Evolutionary conservation across 2,113 vertebrate species (phyloP), one percentile per base, ranked within the genome.

Genomic region (Bucco capensis): DNA sequence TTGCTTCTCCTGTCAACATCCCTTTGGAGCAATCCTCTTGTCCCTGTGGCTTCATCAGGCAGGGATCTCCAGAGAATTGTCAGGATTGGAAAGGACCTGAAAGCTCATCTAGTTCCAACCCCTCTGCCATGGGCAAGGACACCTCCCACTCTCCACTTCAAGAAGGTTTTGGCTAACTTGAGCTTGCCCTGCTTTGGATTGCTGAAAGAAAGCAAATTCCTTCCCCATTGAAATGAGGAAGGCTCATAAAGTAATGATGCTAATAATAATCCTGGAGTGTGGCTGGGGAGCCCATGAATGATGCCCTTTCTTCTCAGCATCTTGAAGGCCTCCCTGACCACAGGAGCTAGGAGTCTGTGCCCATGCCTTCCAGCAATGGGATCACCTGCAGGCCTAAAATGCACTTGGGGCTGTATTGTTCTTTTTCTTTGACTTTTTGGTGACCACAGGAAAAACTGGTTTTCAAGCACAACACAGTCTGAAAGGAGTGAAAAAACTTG

Each of bases 381-480:
- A 87, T 92, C 76, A 90, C 10, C 53, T 66, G 66, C 69, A 86
- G 66, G 72, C 54, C 50, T 76, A 74, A 94, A 96, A 87, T 89
- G 92, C 86, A 83, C 88, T 72, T 79, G 86, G 77, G 92, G 62
- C 71, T 71, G 47, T 62, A 89, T 90, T 94, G 88, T 95, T 96
- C 92, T 96, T 92, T 92, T 91, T 90, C 80, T 87, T 60, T 93
- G 93, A 89, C 96, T 89, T 95, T 88, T 92, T 72, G 49, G 72
- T 89, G 95, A 88, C 95, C 92, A 82, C 94, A 96, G 91, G 94
- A 96, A 96, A 96, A 96, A 95, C 96, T 94, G 95, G 95, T 95
- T 96, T 94, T 83, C 75, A 91, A 93, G 89, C 54, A 75, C 53
- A 72, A 61, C 89, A 80, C 27, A 64, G 81, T 91, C 42, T 65